Evolutionary conservation across 2,113 vertebrate genomes (phyloP).

Genomic region (Aphelocoma coerulescens): DNA sequence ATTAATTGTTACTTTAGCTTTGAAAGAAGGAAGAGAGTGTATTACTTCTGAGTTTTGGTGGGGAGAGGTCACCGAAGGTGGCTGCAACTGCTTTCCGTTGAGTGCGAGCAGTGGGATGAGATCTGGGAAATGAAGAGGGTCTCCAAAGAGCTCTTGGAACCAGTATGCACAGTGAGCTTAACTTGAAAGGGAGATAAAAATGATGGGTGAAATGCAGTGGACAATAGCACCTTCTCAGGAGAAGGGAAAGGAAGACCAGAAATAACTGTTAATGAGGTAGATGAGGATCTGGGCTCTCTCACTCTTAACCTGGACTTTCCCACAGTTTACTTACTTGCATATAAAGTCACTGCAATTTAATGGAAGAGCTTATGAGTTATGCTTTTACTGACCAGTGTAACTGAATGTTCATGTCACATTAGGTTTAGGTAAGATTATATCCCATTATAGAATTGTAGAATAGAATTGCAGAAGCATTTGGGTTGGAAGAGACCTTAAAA

Average conservation of each 20-base stretch:
- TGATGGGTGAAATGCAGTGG: neutral
- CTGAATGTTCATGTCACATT: neutral
- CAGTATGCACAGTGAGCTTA: neutral
- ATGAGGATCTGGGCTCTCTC: neutral
- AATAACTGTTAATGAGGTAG: neutral
- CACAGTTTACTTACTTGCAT: neutral
- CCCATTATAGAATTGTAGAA: neutral
- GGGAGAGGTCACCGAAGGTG: neutral
- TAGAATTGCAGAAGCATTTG: neutral
- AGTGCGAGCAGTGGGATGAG: neutral
- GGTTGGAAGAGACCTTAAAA: neutral
- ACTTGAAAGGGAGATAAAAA: neutral
- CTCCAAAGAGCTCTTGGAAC: neutral
- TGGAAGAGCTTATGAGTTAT: neutral
- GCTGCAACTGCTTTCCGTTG: neutral
- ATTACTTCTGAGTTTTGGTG: neutral
- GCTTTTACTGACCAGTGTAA: neutral
- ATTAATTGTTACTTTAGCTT: neutral
- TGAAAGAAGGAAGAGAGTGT: neutral
- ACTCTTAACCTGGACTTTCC: neutral
- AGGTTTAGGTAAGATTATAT: neutral
- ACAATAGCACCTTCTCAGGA: neutral
- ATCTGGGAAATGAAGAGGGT: neutral
- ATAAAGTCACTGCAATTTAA: neutral
- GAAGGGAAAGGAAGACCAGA: neutral